These are phyloP conservation scores for Ctenicera cuprea DNA, from an alignment of 2,888 invertebrate species.

Conservation along the genomic window DNA sequence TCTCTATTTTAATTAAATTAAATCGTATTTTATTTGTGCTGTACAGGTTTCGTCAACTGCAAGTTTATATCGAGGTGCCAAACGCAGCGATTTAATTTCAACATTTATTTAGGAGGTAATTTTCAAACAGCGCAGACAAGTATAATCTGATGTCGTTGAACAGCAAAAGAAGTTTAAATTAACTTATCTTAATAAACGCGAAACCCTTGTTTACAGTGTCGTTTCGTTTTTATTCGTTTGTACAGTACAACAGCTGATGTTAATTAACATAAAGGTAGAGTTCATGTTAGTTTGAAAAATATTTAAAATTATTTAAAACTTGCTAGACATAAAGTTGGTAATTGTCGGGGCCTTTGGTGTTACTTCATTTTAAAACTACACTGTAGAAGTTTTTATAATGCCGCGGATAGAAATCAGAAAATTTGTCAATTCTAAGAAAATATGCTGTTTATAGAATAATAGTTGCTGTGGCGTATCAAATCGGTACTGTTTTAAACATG, in stretches of 20 bases:
- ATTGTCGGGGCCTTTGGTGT: too few relatives aligned
- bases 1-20: too few relatives aligned
- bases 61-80: conserved; percentile 1
- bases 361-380: too few relatives aligned
- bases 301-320: conserved; percentile 18
- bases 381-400: too few relatives aligned
- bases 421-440: too few relatives aligned
- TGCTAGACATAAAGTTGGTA: neutral
- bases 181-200: conserved; percentile 23
- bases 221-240: conserved; percentile 6
- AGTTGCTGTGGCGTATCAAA: too few relatives aligned
- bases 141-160: conserved; percentile 26
- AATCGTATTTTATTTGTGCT: too few relatives aligned
- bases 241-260: conserved; percentile 9
- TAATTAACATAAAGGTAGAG: conserved; percentile 11
- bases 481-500: too few relatives aligned
- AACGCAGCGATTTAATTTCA: conserved; percentile 15
- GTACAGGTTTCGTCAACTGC: too few relatives aligned
- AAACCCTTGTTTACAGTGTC: neutral
- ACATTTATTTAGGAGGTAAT: conserved; percentile 13
- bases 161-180: conserved; percentile 18
- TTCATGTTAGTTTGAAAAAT: conserved; percentile 9
- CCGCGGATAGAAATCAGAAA: too few relatives aligned
- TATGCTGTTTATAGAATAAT: too few relatives aligned
- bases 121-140: conserved; percentile 18